Evolutionary conservation across 2,797 vertebrate species (phyloP), one percentile per base, ranked within the genome.

Genomic region (Gymnothorax reevesii): DNA sequence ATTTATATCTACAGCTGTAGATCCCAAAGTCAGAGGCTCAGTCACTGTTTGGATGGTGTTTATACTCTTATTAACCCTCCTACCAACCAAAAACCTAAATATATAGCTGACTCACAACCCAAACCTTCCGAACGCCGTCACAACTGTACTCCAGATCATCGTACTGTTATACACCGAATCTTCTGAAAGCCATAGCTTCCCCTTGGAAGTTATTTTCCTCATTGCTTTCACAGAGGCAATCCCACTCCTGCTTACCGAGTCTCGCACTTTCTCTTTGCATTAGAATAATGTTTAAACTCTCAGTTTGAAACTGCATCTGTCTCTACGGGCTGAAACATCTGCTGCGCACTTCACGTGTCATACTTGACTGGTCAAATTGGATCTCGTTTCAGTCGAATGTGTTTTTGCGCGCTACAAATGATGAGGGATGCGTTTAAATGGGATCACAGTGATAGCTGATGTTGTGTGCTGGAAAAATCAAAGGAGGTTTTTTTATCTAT

Each of bases 131-230:
- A 42, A 42, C 33, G 2, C 33, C 33, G 2, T 42, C 33, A 2
- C 2, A 42, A 42, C 33, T 42, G 2, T 42, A 42, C 33, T 42
- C 33, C 33, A 42, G 33, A 42, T 42, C 33, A 42, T 42, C 33
- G 33, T 42, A 42, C 33, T 42, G 33, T 42, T 42, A 42, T 42
- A 42, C 33, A 86, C 33, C 55, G 79, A 62, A 89, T 89, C 87
- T 86, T 22, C 75, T 49, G 27, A 79, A 79, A n/a, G 57, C 85
- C 87, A 84, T 0, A 87, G 83, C 89, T 86, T 90, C 86, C 90
- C 88, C 83, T 15, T 84, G 10, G 49, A 83, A 69, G 64, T 85
- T 66, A 49, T 87, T 84, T 86, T 86, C 60, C 49, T 90, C 89
- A 86, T 89, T 86, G 82, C 20, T 22, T 7, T n/a, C 62, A n/a